phyloP scores from a whole-genome alignment of 2,888 invertebrate genomes.

The Cancer borealis region DNA sequence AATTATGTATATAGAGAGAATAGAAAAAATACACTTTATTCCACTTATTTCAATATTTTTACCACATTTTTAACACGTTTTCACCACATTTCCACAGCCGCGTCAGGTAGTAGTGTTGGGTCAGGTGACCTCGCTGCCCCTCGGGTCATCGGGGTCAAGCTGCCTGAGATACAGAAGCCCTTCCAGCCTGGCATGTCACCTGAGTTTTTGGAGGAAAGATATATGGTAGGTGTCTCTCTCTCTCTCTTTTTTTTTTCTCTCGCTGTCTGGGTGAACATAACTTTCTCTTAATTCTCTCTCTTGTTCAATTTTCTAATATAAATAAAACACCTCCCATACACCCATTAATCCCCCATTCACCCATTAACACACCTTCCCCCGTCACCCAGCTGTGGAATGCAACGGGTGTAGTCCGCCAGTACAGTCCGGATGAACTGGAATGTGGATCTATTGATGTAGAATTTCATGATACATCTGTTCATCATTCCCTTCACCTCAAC shows the following conservation, averaged over 20 bases:
- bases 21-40: too few relatives aligned
- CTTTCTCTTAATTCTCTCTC: too few relatives aligned
- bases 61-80: too few relatives aligned
- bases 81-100: too few relatives aligned
- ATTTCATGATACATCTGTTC: conserved; percentile 94
- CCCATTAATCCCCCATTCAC: too few relatives aligned
- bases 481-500: conserved; percentile 93
- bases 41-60: too few relatives aligned
- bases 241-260: too few relatives aligned
- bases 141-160: conserved; percentile 3
- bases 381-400: conserved; percentile 81
- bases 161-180: conserved; percentile 84
- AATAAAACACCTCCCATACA: too few relatives aligned
- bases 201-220: conserved; percentile 88
- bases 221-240: conserved; percentile 81
- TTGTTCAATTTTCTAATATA: neutral
- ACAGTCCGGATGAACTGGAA: conserved; percentile 84
- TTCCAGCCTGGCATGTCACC: conserved; percentile 97
- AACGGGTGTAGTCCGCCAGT: conserved; percentile 92
- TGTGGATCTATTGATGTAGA: conserved; percentile 94
- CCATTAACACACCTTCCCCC: neutral
- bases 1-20: too few relatives aligned
- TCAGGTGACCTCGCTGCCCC: neutral
- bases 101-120: too few relatives aligned
- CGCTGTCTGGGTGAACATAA: too few relatives aligned